Evolutionary conservation across 1,140 invertebrate genomes (phyloP).

Genomic region (Papilio polyxenes): DNA sequence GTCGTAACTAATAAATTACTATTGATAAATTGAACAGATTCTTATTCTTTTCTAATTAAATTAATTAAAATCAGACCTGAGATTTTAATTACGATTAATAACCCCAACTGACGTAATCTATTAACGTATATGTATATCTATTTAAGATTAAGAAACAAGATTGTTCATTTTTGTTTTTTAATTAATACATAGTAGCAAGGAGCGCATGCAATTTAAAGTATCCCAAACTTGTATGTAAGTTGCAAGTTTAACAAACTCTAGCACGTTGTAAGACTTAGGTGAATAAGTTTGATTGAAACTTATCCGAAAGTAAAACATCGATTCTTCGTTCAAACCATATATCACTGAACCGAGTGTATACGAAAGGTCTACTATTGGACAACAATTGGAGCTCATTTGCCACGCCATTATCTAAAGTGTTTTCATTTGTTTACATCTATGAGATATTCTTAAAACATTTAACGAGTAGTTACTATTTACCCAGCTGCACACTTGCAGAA

Average conservation of each 20-base stretch:
- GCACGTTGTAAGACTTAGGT: background rate
- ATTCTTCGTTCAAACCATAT: background rate
- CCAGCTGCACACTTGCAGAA: background rate
- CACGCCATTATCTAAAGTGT: background rate
- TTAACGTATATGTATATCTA: no score
- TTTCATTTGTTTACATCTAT: background rate
- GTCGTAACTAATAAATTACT: no score
- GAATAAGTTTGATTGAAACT: slow-evolving; percentile 8
- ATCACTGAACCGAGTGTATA: no score
- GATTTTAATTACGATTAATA: no score
- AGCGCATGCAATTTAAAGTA: background rate
- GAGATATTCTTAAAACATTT: background rate
- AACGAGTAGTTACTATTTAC: background rate
- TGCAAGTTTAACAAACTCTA: background rate
- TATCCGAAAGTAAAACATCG: background rate
- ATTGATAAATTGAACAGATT: no score
- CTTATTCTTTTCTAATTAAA: no score
- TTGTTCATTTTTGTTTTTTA: no score
- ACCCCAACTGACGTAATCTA: no score
- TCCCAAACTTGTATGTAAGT: background rate
- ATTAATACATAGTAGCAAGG: background rate
- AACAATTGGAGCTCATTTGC: no score
- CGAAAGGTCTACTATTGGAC: no score
- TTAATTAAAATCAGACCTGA: no score
- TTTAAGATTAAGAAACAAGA: no score